phyloP scores from a whole-genome alignment of 2,888 invertebrate species.

The Reticulitermes lucifugus region DNA sequence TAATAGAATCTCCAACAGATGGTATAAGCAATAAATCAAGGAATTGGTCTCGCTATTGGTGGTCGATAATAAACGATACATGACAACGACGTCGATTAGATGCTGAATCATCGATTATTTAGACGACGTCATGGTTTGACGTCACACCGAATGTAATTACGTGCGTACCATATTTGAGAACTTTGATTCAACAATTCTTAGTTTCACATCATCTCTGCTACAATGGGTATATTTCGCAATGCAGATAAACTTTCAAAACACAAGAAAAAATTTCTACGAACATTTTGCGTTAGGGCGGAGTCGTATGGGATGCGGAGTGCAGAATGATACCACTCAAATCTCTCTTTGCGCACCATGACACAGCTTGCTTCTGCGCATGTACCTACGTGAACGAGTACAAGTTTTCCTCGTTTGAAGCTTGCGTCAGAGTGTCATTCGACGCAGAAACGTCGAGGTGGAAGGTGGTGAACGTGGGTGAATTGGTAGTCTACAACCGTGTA shows the following conservation, averaged over 20 bases:
- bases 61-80: neutral
- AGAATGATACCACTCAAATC: conserved; percentile 10
- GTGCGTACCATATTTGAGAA: neutral
- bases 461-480: too few relatives aligned
- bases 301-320: conserved; percentile 16
- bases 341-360: conserved; percentile 22
- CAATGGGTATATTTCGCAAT: neutral
- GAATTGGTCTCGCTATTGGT: neutral
- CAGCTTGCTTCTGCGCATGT: conserved; percentile 39
- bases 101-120: neutral
- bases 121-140: neutral
- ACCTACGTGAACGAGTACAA: conserved; percentile 42
- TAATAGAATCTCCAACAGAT: neutral
- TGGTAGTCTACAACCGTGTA: too few relatives aligned
- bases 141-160: neutral
- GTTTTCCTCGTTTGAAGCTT: conserved; percentile 50
- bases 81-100: neutral
- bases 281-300: conserved; percentile 21
- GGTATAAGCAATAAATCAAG: neutral
- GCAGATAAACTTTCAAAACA: neutral
- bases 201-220: neutral
- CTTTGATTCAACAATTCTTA: neutral
- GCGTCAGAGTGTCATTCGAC: conserved; percentile 51
- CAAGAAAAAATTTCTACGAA: conserved; percentile 1
- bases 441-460: conserved; percentile 38